Conservation (phyloP, 1,140 invertebrate genomes). For the Odontomachus brunneus region DNA sequence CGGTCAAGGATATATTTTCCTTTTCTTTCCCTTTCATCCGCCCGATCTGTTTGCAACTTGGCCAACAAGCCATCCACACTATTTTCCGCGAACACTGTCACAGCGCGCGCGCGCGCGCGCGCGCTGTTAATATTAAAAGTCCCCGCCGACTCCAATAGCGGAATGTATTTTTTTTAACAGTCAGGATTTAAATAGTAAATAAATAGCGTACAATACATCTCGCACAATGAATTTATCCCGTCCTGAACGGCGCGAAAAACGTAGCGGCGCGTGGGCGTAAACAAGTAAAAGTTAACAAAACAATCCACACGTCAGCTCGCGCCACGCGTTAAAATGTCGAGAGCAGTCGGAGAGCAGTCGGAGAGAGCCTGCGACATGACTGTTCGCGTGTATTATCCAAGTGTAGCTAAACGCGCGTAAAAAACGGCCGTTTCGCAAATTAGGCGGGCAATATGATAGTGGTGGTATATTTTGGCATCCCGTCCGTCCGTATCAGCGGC, state of each 20-base stretch:
- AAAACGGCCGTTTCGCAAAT: slow-evolving; percentile 21
- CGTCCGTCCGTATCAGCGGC: slow-evolving; percentile 18
- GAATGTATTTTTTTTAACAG: slow-evolving; percentile 54
- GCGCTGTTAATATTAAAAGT: slow-evolving; percentile 43
- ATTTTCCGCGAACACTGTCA: too few species aligned
- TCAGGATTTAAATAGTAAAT: slow-evolving; percentile 58
- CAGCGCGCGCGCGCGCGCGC: neutral
- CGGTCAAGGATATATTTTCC: too few species aligned
- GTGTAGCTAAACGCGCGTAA: neutral
- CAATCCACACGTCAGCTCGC: slow-evolving; percentile 45
- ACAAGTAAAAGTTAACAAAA: slow-evolving; percentile 63
- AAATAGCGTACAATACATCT: slow-evolving; percentile 56
- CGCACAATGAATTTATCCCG: slow-evolving; percentile 57
- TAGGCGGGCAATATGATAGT: slow-evolving; percentile 13
- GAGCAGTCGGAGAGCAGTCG: slow-evolving; percentile 13
- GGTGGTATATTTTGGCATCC: too few species aligned
- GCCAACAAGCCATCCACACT: too few species aligned
- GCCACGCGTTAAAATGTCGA: slow-evolving; percentile 46
- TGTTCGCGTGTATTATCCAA: neutral
- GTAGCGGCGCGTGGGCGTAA: slow-evolving; percentile 42
- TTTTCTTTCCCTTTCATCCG: too few species aligned
- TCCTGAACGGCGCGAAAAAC: slow-evolving; percentile 47
- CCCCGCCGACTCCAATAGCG: neutral
- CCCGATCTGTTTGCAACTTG: too few species aligned
- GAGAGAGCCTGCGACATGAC: slow-evolving; percentile 42